phyloP scores from a whole-genome alignment of 2,888 invertebrate genomes.

The Eutolmus rufibarbis region DNA sequence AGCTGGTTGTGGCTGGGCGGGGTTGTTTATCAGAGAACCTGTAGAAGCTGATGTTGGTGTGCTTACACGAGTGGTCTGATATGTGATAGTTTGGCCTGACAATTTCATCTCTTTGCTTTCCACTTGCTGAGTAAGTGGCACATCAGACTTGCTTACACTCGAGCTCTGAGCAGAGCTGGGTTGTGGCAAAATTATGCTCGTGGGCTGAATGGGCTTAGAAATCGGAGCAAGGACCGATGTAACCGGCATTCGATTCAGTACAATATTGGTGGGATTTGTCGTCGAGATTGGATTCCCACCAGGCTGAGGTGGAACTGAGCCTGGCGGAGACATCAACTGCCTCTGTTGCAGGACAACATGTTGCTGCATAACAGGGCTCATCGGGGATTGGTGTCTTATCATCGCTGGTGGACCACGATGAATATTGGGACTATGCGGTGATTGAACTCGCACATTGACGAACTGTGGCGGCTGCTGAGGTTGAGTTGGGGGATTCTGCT shows the following conservation, averaged over 20 bases:
- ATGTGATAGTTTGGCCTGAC: slow-evolving; percentile 29
- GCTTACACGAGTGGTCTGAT: slow-evolving; percentile 40
- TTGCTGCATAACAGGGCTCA: slow-evolving; percentile 47
- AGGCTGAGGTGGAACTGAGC: slow-evolving; percentile 46
- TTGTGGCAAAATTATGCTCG: slow-evolving; percentile 62
- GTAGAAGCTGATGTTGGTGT: slow-evolving; percentile 54
- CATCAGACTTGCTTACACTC: not conserved
- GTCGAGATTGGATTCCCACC: slow-evolving; percentile 61
- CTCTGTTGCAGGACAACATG: slow-evolving; percentile 50
- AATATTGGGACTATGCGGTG: slow-evolving; percentile 60
- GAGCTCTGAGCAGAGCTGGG: slow-evolving; percentile 57
- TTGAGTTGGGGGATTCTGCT: slow-evolving; percentile 47
- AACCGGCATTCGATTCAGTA: slow-evolving; percentile 67
- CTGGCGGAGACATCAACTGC: slow-evolving; percentile 45
- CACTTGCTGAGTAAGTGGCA: not conserved
- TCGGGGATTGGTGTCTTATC: slow-evolving; percentile 47
- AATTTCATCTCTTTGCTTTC: slow-evolving; percentile 41
- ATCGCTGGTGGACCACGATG: slow-evolving; percentile 50
- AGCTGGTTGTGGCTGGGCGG: slow-evolving; percentile 60
- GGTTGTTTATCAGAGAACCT: slow-evolving; percentile 52
- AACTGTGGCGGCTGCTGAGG: slow-evolving; percentile 44
- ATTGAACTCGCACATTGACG: slow-evolving; percentile 56
- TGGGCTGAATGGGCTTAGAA: slow-evolving; percentile 67
- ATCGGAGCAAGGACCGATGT: slow-evolving; percentile 68
- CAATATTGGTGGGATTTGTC: slow-evolving; percentile 49